These are phyloP conservation scores for Steinernema khuongi DNA, from an alignment of 1,140 invertebrate genomes.

Conservation along the genomic window DNA sequence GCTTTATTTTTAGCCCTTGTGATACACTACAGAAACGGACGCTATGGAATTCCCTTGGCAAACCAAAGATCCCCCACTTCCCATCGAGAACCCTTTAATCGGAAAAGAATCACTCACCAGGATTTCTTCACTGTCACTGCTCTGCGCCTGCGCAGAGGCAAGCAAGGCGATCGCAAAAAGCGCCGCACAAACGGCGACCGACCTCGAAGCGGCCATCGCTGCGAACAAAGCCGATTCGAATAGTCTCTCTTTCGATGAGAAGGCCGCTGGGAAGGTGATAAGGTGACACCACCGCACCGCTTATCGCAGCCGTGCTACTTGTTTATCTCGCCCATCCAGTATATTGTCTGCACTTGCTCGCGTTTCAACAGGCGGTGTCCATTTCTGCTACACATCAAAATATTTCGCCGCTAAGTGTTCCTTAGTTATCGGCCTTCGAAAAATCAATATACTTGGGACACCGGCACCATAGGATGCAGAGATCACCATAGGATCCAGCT, in stretches of 20 bases:
- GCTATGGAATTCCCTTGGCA: no score
- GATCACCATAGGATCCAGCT: no score
- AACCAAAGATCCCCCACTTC: no score
- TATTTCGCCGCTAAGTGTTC: not conserved
- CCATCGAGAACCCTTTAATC: no score
- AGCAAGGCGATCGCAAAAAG: not conserved
- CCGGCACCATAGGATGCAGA: no score
- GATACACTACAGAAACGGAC: no score
- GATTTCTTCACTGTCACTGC: not conserved
- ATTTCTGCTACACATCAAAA: not conserved
- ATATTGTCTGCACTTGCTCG: not conserved
- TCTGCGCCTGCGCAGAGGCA: not conserved
- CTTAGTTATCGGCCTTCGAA: not conserved
- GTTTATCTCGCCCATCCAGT: not conserved
- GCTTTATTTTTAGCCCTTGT: no score
- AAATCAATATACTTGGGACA: no score
- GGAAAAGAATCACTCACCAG: no score
- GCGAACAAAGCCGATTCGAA: not conserved
- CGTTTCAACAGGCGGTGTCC: no score
- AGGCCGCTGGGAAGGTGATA: no score
- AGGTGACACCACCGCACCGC: constrained; percentile 2
- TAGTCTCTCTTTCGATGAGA: not conserved
- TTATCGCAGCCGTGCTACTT: not conserved
- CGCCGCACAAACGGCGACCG: constrained; percentile 11
- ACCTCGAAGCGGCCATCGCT: constrained; percentile 13